phyloP scores from a whole-genome alignment of 2,888 invertebrate species.

The Amblyjoppa proteus region DNA sequence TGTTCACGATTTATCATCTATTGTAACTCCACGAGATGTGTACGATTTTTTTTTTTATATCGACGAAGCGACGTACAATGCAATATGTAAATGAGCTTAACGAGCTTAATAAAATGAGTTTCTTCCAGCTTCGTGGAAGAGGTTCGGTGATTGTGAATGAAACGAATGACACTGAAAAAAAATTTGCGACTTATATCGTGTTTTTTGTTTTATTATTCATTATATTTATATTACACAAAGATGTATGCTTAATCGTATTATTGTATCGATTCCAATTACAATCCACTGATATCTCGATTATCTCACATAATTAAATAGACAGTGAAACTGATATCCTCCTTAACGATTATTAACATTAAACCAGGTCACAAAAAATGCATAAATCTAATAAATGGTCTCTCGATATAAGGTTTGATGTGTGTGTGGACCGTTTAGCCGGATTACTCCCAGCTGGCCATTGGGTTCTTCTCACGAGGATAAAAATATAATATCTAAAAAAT shows the following conservation, averaged over 20 bases:
- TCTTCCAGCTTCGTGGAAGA: too few relatives aligned
- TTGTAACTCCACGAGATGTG: neutral
- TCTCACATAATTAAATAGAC: conserved; percentile 78
- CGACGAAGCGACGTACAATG: neutral
- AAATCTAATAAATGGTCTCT: conserved; percentile 72
- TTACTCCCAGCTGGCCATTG: neutral
- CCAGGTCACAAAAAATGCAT: conserved; percentile 80
- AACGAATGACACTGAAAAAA: conserved; percentile 49
- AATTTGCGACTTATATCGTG: conserved; percentile 75
- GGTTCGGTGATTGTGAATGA: conserved; percentile 1
- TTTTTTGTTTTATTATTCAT: conserved; percentile 79
- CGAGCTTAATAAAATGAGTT: too few relatives aligned
- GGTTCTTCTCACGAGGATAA: conserved; percentile 27
- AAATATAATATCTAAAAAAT: conserved; percentile 40
- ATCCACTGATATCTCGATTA: conserved; percentile 76
- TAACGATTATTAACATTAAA: conserved; percentile 78
- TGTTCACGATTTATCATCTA: neutral
- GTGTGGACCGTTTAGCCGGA: conserved; percentile 24
- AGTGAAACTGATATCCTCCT: conserved; percentile 73
- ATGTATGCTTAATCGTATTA: conserved; percentile 81
- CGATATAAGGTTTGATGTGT: conserved; percentile 35
- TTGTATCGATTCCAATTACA: conserved; percentile 80
- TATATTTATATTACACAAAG: conserved; percentile 83
- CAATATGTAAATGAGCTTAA: neutral
- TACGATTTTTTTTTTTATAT: neutral